Percentiles rank a stretch among this genome's conserved stretches.
These are phyloP conservation scores for Edolisoma coerulescens DNA, from an alignment of 2,113 vertebrate species.

Conservation along the genomic window DNA sequence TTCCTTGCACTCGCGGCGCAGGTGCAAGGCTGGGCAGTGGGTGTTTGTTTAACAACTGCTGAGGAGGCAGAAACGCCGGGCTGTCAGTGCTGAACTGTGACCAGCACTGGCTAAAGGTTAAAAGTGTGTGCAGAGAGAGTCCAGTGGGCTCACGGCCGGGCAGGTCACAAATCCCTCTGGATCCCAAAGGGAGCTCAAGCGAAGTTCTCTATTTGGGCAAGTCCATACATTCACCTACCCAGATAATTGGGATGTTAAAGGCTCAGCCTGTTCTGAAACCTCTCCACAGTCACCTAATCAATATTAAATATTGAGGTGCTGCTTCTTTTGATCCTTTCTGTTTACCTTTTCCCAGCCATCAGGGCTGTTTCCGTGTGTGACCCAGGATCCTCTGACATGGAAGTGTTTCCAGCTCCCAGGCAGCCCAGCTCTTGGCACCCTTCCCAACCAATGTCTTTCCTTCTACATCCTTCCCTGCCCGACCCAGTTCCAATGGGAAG, in stretches of 20 bases:
- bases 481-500: accelerated
- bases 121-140: background rate
- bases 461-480: too few species aligned
- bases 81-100: background rate
- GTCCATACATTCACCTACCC: background rate
- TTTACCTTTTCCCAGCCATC: background rate
- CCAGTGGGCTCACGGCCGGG: accelerated
- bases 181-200: background rate
- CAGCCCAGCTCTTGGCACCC: background rate
- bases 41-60: background rate
- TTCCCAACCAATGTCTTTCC: background rate
- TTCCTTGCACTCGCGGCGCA: background rate
- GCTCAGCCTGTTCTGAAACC: background rate
- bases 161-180: background rate
- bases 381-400: too few species aligned
- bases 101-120: background rate
- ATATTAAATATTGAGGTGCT: background rate
- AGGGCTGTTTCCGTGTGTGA: background rate
- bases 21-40: background rate
- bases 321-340: background rate
- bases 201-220: background rate
- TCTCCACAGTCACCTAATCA: background rate
- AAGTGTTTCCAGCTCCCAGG: background rate
- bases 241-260: background rate
- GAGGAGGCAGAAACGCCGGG: background rate